Conservation (phyloP, 2,797 vertebrate species). For the Lithobates sylvaticus region DNA sequence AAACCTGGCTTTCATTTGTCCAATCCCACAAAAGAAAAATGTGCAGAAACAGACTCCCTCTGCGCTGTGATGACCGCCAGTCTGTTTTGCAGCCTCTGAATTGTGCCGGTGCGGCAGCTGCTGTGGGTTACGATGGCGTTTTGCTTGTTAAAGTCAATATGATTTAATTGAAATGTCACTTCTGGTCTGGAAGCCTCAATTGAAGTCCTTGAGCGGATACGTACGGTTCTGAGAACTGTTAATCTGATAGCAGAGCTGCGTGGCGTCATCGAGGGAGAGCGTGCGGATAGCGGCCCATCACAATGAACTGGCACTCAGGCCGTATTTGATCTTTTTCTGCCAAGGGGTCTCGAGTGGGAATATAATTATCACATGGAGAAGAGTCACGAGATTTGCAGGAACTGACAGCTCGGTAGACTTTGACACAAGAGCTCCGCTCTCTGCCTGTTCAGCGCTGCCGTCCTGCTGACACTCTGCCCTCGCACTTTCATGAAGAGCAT, state of each 20-base stretch:
- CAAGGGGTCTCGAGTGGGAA: neutral
- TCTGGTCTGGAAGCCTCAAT: conserved; percentile 33
- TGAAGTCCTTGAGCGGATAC: conserved; percentile 28
- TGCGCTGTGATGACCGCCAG: too few relatives aligned
- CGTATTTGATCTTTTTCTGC: neutral
- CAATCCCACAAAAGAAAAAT: too few relatives aligned
- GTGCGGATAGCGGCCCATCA: neutral
- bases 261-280: neutral
- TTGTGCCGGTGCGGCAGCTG: neutral
- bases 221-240: conserved; percentile 2
- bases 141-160: conserved; percentile 51
- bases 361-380: conserved; percentile 21
- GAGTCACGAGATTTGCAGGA: neutral
- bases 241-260: conserved; percentile 7
- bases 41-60: neutral
- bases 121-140: neutral
- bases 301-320: conserved; percentile 13
- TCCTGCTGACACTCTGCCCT: too few relatives aligned
- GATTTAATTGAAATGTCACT: conserved; percentile 49
- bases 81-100: neutral
- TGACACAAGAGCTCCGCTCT: too few relatives aligned
- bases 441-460: too few relatives aligned
- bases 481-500: too few relatives aligned
- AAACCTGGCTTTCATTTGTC: too few relatives aligned
- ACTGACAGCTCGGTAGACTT: neutral